Evolutionary conservation across 2,113 vertebrate genomes (phyloP).

Genomic region (Nipponia nippon): DNA sequence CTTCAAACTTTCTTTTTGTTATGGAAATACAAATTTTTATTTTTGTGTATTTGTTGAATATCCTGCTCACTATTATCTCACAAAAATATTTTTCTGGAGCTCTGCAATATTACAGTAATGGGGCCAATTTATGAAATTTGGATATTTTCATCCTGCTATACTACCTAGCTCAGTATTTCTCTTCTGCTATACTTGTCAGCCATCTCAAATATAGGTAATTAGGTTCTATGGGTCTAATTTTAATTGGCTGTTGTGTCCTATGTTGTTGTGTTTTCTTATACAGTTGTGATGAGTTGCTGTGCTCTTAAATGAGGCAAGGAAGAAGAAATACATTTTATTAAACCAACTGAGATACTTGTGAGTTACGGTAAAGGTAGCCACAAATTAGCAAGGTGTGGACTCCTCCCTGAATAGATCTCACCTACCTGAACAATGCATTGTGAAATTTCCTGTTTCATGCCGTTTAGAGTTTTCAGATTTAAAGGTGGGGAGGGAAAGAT

Average conservation of each 20-base stretch:
- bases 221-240: neutral
- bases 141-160: neutral
- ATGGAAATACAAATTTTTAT: neutral
- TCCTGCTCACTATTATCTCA: neutral
- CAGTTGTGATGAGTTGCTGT: neutral
- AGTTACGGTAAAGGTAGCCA: neutral
- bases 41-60: neutral
- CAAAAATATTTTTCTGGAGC: neutral
- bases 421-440: neutral
- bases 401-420: neutral
- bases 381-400: neutral
- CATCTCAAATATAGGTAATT: neutral
- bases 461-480: neutral
- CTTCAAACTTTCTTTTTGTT: neutral
- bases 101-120: neutral
- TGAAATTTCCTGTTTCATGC: constrained; percentile 3
- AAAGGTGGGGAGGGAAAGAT: neutral
- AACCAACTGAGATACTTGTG: neutral
- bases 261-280: neutral
- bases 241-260: neutral
- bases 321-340: neutral
- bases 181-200: neutral
- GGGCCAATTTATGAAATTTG: neutral
- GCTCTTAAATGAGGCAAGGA: neutral
- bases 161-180: neutral